These are phyloP conservation scores for Acanthosoma haemorrhoidale DNA, from an alignment of 2,888 invertebrate genomes.

Conservation along the genomic window DNA sequence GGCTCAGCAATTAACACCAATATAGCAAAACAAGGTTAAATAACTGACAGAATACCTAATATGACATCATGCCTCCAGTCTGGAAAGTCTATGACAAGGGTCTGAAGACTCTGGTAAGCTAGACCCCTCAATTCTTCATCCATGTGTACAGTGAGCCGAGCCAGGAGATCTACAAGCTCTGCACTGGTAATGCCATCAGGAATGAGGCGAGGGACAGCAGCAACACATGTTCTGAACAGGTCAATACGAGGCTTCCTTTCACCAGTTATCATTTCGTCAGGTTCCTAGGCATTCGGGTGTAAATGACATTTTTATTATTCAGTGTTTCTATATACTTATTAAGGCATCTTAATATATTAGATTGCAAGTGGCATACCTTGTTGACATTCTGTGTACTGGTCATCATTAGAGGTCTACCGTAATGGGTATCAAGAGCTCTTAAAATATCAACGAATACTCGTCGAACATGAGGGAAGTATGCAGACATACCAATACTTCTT, in stretches of 20 bases:
- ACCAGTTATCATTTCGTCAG: constrained; percentile 85
- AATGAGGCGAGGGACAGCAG: constrained; percentile 93
- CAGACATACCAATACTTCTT: constrained; percentile 91
- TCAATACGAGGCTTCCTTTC: constrained; percentile 97
- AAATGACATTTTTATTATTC: background rate
- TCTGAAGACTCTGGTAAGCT: constrained; percentile 92
- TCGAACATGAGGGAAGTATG: constrained; percentile 92
- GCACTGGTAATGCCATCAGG: constrained; percentile 95
- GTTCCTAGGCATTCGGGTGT: constrained; percentile 54
- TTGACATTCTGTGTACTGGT: constrained; percentile 93
- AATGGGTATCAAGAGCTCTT: constrained; percentile 88
- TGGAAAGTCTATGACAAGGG: constrained; percentile 90
- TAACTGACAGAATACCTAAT: constrained; percentile 48
- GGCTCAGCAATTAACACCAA: too few relatives aligned
- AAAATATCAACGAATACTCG: constrained; percentile 94
- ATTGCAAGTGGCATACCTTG: constrained; percentile 57
- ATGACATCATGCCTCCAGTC: constrained; percentile 97
- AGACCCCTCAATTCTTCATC: constrained; percentile 93
- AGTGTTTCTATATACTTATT: background rate
- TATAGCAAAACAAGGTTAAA: too few relatives aligned
- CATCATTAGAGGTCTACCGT: constrained; percentile 94
- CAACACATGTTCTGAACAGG: constrained; percentile 94
- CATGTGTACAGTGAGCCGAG: constrained; percentile 93
- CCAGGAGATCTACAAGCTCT: constrained; percentile 89
- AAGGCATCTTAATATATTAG: background rate